Base-by-base conservation (phyloP, 2,888 invertebrate genomes). In the Koerneria pararmatus region DNA sequence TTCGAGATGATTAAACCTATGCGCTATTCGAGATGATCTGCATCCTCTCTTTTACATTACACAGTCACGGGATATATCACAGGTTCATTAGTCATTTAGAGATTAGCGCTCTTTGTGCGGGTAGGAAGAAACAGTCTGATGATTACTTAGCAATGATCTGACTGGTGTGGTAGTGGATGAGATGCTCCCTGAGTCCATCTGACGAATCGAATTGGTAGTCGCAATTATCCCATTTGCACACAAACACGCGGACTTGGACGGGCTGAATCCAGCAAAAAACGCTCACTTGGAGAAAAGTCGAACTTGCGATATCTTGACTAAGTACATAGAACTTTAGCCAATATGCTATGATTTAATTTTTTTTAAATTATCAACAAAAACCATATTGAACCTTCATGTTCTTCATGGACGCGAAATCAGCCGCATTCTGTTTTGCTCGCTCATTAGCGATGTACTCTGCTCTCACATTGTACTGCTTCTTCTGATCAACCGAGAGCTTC, bases 401-500 rank as follows among this genome's bases (percentile, higher is more conserved):
- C 22, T 51, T 49, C 5, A n/a, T 2, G 4, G 2, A 65, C 22
- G 63, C 48, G 35, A 71, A 73, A 37, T 72, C 66, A 34, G 69
- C 71, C 2, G 71, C 72, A 49, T 80, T 82, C 32, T 72, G 70
- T 68, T 80, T 80, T 27, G 78, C 78, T 22, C 83, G 71, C 57
- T 82, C 83, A 22, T 78, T 78, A 83, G 95, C 95, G 84, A 92
- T 89, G 79, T 89, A 88, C 34, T 89, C 89, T 0, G 98, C 97
- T 65, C 90, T 88, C 84, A 94, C 93, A 86, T 98, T 97, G 90
- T 94, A 98, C 70, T 89, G 88, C 84, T 92, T 91, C 84, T 95
- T 95, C 74, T 93, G 91, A 66, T 89, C 88, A 0, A 91, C 88
- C 0, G 92, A 89, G 74, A 97, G 87, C 69, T 91, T 91, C 75